Base-by-base conservation (phyloP, 2,888 invertebrate species). In the Agonopterix alstromeriana region DNA sequence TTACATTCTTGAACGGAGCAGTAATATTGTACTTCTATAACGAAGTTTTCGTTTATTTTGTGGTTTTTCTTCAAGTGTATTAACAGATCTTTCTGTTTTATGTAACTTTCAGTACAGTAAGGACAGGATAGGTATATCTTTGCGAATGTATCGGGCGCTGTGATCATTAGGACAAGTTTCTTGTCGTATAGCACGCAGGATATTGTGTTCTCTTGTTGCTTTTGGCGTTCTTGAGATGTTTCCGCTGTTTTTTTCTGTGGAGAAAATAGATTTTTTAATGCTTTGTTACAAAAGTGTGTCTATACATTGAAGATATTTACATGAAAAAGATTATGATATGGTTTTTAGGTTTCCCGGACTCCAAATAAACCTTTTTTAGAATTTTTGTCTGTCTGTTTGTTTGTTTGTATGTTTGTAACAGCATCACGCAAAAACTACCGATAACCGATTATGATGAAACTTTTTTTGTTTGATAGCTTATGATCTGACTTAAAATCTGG, bases 51-150 rank as follows among this genome's bases (percentile, higher is more conserved):
- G 1, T 53, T 58, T 1, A 75, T 67, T 2, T 86, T 79, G 54
- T 93, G 93, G 0, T 78, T 78, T 57, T 90, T 91, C 0, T 77
- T 68, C 3, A 93, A 57, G 60, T 94, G 94, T 53, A 89, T 71
- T 0, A 65, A 46, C 0, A 87, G 48, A 36, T 81, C 72, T 0
- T 52, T 61, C 41, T 72, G 79, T 46, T 80, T 86, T 0, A 60
- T 42, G 36, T 72, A 85, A 0, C 43, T 62, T 0, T 67, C 65
- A 1, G 54, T 47, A 41, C 86, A 86, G 40, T 69, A 70, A 0
- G 84, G 82, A 35, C 87, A 88, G 0, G 70, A 59, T 0, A 85
- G 58, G 0, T 57, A 47, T 2, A 86, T 68, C 45, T 73, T 79
- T 0, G 65, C 48, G 0, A 69, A 59, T 0, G 58, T 60, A 27